Evolutionary conservation across 2,888 invertebrate species (phyloP).

Genomic region (Noctua janthina): DNA sequence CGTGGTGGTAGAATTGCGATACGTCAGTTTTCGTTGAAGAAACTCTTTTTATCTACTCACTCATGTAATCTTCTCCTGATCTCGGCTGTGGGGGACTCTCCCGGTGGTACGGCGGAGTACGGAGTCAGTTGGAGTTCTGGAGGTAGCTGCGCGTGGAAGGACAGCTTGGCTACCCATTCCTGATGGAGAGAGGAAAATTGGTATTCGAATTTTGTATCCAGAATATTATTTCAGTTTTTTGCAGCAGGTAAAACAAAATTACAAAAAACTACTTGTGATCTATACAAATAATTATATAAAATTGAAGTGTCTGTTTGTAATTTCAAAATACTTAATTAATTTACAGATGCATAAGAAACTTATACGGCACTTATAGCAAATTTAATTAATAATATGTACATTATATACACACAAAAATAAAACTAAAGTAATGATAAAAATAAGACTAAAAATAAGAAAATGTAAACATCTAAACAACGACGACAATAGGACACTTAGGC

Average conservation of each 20-base stretch:
- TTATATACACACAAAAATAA: too few relatives aligned
- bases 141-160: constrained; percentile 97
- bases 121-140: constrained; percentile 97
- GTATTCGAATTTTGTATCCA: not conserved
- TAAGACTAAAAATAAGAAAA: too few relatives aligned
- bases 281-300: not conserved
- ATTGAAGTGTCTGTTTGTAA: not conserved
- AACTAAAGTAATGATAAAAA: too few relatives aligned
- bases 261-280: not conserved
- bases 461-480: too few relatives aligned
- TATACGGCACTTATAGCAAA: too few relatives aligned
- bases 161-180: constrained; percentile 97
- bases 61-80: constrained; percentile 80
- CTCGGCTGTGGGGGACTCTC: constrained; percentile 87
- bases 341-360: too few relatives aligned
- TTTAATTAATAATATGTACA: too few relatives aligned
- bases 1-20: not conserved
- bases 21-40: not conserved
- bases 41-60: constrained; percentile 69
- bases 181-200: not conserved
- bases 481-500: too few relatives aligned
- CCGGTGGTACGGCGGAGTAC: constrained; percentile 91
- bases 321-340: too few relatives aligned
- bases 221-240: not conserved
- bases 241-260: not conserved